Evolutionary conservation across 2,113 vertebrate genomes (phyloP), one percentile per base, ranked within the genome.

Genomic region (Marcusenius ussheri): DNA sequence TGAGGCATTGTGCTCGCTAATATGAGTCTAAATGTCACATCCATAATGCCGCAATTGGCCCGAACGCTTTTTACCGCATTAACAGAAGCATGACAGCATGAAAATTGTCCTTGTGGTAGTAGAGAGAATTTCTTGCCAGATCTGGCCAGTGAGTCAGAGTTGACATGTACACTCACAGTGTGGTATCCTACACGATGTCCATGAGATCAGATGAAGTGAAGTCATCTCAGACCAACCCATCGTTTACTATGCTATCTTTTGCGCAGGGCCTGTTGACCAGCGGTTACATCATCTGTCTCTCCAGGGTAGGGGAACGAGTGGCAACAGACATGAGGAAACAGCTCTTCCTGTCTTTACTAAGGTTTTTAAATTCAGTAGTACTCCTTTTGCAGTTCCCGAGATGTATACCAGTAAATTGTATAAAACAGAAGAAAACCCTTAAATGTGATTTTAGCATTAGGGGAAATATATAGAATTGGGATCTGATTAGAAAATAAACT

Each of bases 221-320:
- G 56, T 88, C 53, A 47, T 83, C 39, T 13, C 39, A 83, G 39
- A 47, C 80, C 19, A 21, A 3, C 45, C 17, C 19, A 10, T 47
- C 21, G 3, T 47, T 84, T 47, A 45, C 45, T 11, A 42, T 10
- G 35, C 58, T 70, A 15, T 89, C 24, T 88, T 89, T 85, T 91
- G 49, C 7, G 0, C 93, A 99, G 98, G 98, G 98, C 19, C 91
- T 97, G 89, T 93, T 99, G 93, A 99, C 98, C 24, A 97, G 96
- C 0, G 97, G 97, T 19, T 99, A 99, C 94, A 97, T 99, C 49
- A 95, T 96, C 49, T 94, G 99, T 90, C 96, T 99, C 47, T 97
- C 98, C 0, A 95, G 93, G 4, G 93, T 98, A 0, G 98, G 98
- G 0, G 98, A 99, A 94, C 95, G 92, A 90, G 96, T 99, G 80